Percentiles rank a stretch among this genome's conserved stretches.
phyloP scores from a whole-genome alignment of 2,888 invertebrate genomes.

The Zygothrica quintamaculata region DNA sequence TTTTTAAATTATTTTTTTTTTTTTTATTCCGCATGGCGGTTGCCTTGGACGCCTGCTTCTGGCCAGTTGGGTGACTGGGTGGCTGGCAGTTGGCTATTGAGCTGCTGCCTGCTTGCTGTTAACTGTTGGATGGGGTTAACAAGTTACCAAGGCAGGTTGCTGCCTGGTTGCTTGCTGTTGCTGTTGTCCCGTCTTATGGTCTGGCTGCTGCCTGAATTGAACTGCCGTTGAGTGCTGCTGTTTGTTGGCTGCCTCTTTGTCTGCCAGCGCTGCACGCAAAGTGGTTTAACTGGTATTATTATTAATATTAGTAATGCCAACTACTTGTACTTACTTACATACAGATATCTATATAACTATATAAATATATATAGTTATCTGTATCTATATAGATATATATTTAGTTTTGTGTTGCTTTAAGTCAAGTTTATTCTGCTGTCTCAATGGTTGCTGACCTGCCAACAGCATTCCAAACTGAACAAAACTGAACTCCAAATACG shows the following conservation, averaged over 20 bases:
- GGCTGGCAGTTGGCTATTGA: constrained; percentile 21
- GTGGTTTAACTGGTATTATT: constrained; percentile 75
- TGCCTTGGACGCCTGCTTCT: constrained; percentile 15
- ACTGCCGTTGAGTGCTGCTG: constrained; percentile 15
- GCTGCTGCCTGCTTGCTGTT: too few relatives aligned
- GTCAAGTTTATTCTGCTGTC: constrained; percentile 25
- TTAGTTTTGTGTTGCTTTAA: constrained; percentile 16
- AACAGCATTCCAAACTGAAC: constrained; percentile 40
- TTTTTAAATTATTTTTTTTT: constrained; percentile 7
- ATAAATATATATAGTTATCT: constrained; percentile 6
- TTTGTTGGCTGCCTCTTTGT: constrained; percentile 61
- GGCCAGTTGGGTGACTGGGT: constrained; percentile 45
- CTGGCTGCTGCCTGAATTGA: constrained; percentile 4
- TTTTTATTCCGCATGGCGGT: constrained; percentile 29
- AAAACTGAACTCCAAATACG: constrained; percentile 1
- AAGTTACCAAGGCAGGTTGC: constrained; percentile 54
- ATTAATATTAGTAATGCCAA: constrained; percentile 63
- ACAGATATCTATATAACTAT: constrained; percentile 16
- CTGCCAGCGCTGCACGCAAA: constrained; percentile 68
- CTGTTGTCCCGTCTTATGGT: not conserved
- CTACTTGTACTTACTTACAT: constrained; percentile 8
- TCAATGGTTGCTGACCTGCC: constrained; percentile 30
- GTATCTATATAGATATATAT: constrained; percentile 10
- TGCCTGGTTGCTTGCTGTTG: constrained; percentile 10
- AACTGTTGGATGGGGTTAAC: constrained; percentile 36